Evolutionary conservation across 2,797 vertebrate species (phyloP).

Genomic region (Philypnodon macrostomus): DNA sequence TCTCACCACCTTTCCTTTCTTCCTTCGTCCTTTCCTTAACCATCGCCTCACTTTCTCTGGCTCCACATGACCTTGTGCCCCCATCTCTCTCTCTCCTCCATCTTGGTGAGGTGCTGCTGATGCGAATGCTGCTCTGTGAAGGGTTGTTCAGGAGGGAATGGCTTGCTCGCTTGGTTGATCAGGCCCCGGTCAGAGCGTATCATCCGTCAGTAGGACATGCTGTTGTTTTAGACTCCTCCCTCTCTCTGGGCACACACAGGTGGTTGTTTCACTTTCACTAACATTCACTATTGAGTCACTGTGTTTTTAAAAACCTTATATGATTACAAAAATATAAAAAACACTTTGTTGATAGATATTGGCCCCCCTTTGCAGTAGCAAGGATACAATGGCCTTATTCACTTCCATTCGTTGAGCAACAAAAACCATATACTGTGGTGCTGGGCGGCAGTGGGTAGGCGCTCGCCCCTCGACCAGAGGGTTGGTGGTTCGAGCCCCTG

Average conservation of each 20-base stretch:
- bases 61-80: background rate
- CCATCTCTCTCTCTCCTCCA: background rate
- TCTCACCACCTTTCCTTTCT: constrained; percentile 18
- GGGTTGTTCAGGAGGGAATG: constrained; percentile 66
- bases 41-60: constrained; percentile 20
- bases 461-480: no score
- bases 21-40: constrained; percentile 12
- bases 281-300: background rate
- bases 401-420: no score
- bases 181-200: constrained; percentile 61
- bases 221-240: constrained; percentile 78
- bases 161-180: constrained; percentile 70
- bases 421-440: constrained; percentile 1
- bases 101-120: constrained; percentile 42
- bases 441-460: no score
- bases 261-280: background rate
- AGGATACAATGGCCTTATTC: no score
- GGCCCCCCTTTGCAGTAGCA: no score
- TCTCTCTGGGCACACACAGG: constrained; percentile 11
- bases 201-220: constrained; percentile 74
- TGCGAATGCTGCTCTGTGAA: constrained; percentile 56
- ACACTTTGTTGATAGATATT: no score
- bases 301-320: no score
- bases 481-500: no score
- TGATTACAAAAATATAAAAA: no score